These are phyloP conservation scores for Rhamphomyia laevipes DNA, from an alignment of 2,888 invertebrate species.

Conservation along the genomic window DNA sequence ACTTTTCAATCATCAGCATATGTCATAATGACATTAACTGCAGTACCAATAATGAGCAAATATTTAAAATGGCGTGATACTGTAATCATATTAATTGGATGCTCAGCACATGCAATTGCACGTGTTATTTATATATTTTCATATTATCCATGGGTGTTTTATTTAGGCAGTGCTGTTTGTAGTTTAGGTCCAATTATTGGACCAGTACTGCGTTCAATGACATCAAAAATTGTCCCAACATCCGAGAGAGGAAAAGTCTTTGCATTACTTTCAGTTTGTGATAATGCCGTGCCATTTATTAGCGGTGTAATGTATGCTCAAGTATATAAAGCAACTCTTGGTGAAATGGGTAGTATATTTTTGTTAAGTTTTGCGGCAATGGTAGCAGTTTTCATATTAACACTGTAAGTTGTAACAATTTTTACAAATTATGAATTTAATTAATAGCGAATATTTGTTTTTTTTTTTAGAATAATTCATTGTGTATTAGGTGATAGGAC, in stretches of 20 bases:
- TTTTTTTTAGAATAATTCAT: slow-evolving; percentile 31
- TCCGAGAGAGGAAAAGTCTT: slow-evolving; percentile 70
- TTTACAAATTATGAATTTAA: neutral
- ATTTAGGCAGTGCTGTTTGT: slow-evolving; percentile 59
- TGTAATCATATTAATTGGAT: slow-evolving; percentile 60
- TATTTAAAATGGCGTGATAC: slow-evolving; percentile 56
- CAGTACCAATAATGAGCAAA: slow-evolving; percentile 60
- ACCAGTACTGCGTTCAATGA: slow-evolving; percentile 68
- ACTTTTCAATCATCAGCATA: slow-evolving; percentile 61
- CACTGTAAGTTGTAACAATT: slow-evolving; percentile 47
- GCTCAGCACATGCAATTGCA: slow-evolving; percentile 54
- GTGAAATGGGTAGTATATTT: slow-evolving; percentile 52
- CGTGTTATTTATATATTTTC: slow-evolving; percentile 57
- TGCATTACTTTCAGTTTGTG: slow-evolving; percentile 65
- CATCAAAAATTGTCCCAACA: slow-evolving; percentile 61
- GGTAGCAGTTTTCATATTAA: slow-evolving; percentile 48
- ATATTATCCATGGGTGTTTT: slow-evolving; percentile 44
- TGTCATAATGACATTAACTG: slow-evolving; percentile 56
- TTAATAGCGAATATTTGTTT: neutral
- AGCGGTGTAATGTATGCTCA: slow-evolving; percentile 63
- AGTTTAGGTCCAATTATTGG: slow-evolving; percentile 69
- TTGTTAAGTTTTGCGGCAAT: slow-evolving; percentile 62
- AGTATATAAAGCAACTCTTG: slow-evolving; percentile 53
- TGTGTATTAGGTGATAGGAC: slow-evolving; percentile 25
- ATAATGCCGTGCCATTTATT: slow-evolving; percentile 65